A percentile compares a stretch with the other conserved stretches of the same genome.
phyloP scores from a whole-genome alignment of 2,888 invertebrate genomes.

The Acanthoscelides obtectus region DNA sequence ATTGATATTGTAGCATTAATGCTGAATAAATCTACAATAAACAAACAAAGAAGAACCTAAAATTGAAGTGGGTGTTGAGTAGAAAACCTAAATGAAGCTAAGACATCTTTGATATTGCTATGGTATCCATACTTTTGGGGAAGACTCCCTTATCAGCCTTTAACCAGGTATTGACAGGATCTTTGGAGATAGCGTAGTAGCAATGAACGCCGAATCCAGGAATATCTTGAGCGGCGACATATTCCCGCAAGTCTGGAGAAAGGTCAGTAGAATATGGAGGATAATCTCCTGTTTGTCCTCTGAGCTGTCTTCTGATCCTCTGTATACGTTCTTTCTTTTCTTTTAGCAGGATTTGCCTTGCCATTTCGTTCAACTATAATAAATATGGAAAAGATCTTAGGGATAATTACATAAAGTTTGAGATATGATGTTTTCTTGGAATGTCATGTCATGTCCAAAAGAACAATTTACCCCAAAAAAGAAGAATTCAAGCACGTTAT shows the following conservation, averaged over 20 bases:
- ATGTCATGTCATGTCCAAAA: no score
- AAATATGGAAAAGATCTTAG: no score
- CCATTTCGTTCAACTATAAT: slow-evolving; percentile 35
- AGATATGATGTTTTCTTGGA: no score
- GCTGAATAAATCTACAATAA: no score
- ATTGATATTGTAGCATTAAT: no score
- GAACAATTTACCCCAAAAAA: no score
- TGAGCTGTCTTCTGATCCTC: slow-evolving; percentile 24
- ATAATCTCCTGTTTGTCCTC: slow-evolving; percentile 33
- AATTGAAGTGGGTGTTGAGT: not conserved
- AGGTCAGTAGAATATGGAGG: slow-evolving; percentile 41
- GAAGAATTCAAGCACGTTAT: no score
- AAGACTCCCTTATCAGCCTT: slow-evolving; percentile 39
- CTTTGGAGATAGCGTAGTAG: slow-evolving; percentile 49
- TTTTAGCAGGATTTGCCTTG: slow-evolving; percentile 37
- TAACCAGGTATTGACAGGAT: slow-evolving; percentile 46
- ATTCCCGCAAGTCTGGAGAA: slow-evolving; percentile 47
- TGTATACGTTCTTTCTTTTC: slow-evolving; percentile 31
- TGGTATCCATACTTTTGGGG: slow-evolving; percentile 36
- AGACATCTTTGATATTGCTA: not conserved
- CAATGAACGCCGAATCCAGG: slow-evolving; percentile 50
- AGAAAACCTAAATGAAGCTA: not conserved
- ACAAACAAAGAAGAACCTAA: slow-evolving; percentile 1
- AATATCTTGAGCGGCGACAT: slow-evolving; percentile 49
- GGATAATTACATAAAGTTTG: no score